Evolutionary conservation across 2,113 vertebrate species (phyloP).

Genomic region (Spheniscus mendiculus): DNA sequence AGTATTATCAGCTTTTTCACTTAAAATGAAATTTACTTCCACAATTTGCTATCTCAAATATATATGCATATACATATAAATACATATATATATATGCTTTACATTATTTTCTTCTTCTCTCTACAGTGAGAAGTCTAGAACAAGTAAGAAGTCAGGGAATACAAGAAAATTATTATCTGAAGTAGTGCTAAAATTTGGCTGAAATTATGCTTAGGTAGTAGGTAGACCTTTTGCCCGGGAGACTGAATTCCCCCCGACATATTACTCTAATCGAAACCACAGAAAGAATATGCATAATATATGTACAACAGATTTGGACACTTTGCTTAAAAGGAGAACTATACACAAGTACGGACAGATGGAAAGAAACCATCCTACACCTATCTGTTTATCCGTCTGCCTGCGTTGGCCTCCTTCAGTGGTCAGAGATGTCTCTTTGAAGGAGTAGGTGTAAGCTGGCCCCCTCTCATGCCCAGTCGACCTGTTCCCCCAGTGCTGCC

Average conservation of each 20-base stretch:
- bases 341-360: not conserved
- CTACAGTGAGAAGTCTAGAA: not conserved
- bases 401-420: not conserved
- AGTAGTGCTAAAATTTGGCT: not conserved
- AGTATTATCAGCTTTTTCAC: not conserved
- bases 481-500: not conserved
- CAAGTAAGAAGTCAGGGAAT: not conserved
- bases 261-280: not conserved
- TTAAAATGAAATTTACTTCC: not conserved
- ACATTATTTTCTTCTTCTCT: not conserved
- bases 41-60: not conserved
- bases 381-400: not conserved
- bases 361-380: not conserved
- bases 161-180: not conserved
- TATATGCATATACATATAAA: not conserved
- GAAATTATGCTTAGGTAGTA: not conserved
- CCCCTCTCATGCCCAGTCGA: not conserved
- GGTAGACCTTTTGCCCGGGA: not conserved
- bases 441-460: not conserved
- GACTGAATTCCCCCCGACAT: not conserved
- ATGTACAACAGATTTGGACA: not conserved
- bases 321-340: not conserved
- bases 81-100: not conserved
- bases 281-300: not conserved
- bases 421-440: not conserved